Evolutionary conservation across 2,888 invertebrate species (phyloP), one percentile per base, ranked within the genome.

Genomic region (Torymus texanus): DNA sequence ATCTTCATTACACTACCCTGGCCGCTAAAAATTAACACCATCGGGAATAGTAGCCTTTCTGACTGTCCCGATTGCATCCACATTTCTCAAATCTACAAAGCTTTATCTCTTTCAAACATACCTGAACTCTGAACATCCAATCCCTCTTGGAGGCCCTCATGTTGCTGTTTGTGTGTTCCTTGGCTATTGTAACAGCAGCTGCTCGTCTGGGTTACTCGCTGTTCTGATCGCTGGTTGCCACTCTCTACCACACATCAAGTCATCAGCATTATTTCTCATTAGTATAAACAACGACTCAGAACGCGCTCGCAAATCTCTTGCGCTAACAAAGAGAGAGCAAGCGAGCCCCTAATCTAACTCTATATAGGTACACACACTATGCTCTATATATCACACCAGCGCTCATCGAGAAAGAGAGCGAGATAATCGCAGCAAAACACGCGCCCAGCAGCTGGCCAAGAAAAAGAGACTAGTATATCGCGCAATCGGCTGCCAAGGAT

Each of bases 61-160:
- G 29, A 3, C 29, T 2, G 29, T 29, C 29, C 29, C 29, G 4
- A 29, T 29, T 29, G 29, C 29, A 29, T 29, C 29, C 29, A 29
- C 29, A 29, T 29, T 29, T 29, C 4, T 29, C 29, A 29, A 67
- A 65, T 51, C 18, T 14, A 67, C 14, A 10, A 67, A 67, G 51
- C 14, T 65, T 51, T 63, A 41, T n/a, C 41, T 24, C 41, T 24
- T 61, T 62, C 12, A 41, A 29, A 21, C 66, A 79, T 87, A 90
- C 90, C 88, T 90, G 87, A 10, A 90, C 88, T 83, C 90, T 86
- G 82, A 90, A 90, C 81, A 89, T 84, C 90, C 89, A 90, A 58
- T 90, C 89, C 78, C 87, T 87, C 80, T 89, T 89, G 59, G 86
- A 88, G 63, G 86, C 89, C 84, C 86, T 90, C 90, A 90, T 90